Percentiles rank a stretch among this genome's conserved stretches.
Evolutionary conservation across 2,797 vertebrate genomes (phyloP).

Genomic region (Helarctos malayanus): DNA sequence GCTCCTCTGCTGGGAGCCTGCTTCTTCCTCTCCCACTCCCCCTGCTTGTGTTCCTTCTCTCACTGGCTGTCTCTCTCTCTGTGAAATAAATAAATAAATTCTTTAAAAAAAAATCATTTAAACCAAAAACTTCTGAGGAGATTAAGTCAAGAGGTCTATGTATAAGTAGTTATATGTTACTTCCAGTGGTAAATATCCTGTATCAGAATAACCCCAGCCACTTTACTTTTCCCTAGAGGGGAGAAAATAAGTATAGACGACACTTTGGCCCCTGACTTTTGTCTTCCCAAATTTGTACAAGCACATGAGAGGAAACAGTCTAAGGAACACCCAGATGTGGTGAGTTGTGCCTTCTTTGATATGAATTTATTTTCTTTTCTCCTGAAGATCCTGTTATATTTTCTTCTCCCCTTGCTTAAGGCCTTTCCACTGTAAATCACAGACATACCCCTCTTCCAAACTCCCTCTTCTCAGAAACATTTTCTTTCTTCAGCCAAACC

Average conservation of each 20-base stretch:
- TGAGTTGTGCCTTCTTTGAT: neutral
- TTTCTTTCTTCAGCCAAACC: neutral
- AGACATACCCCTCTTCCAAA: neutral
- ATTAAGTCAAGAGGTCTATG: neutral
- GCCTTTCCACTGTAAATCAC: neutral
- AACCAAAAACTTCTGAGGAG: neutral
- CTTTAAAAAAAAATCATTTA: neutral
- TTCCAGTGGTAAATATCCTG: neutral
- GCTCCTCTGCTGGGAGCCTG: too few relatives aligned
- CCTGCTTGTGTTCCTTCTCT: too few relatives aligned
- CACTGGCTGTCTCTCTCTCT: too few relatives aligned
- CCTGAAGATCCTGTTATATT: neutral
- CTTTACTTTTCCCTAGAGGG: neutral
- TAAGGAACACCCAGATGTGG: neutral
- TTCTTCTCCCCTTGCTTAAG: neutral
- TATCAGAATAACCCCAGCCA: neutral
- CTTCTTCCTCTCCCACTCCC: too few relatives aligned
- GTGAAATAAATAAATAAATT: too few relatives aligned
- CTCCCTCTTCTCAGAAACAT: neutral
- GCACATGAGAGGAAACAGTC: neutral
- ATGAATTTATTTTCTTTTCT: neutral
- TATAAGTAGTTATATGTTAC: neutral
- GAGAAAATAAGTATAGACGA: neutral
- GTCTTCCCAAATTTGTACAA: neutral
- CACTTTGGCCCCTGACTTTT: neutral